phyloP scores from a whole-genome alignment of 2,113 vertebrate genomes.

The Malaclemys terrapin region DNA sequence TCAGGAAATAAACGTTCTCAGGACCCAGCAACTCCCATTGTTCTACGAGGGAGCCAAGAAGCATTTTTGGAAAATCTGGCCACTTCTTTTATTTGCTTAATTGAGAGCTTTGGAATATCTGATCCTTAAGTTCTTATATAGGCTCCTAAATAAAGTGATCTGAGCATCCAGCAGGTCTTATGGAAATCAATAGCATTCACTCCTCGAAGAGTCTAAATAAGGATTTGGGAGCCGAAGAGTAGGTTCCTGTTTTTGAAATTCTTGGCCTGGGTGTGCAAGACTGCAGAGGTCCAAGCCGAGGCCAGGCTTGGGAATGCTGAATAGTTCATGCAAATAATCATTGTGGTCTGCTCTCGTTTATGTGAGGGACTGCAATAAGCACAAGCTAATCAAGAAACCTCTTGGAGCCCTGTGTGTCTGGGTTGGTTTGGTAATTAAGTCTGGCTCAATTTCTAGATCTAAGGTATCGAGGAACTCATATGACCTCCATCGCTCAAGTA shows the following conservation, averaged over 20 bases:
- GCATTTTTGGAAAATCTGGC: neutral
- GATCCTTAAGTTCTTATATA: neutral
- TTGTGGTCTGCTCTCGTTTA: neutral
- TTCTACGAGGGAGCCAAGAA: neutral
- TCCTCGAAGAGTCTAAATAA: neutral
- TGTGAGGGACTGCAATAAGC: neutral
- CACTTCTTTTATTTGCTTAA: neutral
- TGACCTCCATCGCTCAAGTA: neutral
- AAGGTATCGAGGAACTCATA: neutral
- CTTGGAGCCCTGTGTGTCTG: neutral
- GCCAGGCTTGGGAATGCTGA: neutral
- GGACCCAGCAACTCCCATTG: neutral
- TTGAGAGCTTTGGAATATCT: neutral
- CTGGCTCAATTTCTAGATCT: neutral
- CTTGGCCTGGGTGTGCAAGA: neutral
- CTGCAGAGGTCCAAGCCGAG: neutral
- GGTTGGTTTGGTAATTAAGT: neutral
- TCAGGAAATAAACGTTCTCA: neutral
- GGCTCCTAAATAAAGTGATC: neutral
- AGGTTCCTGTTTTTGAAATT: neutral
- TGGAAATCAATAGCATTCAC: neutral
- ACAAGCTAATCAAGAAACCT: neutral
- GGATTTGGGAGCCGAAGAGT: neutral
- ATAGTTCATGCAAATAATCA: neutral
- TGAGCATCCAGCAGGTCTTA: neutral